Base-by-base conservation (phyloP, 2,113 vertebrate species). In the Scophthalmus maximus region DNA sequence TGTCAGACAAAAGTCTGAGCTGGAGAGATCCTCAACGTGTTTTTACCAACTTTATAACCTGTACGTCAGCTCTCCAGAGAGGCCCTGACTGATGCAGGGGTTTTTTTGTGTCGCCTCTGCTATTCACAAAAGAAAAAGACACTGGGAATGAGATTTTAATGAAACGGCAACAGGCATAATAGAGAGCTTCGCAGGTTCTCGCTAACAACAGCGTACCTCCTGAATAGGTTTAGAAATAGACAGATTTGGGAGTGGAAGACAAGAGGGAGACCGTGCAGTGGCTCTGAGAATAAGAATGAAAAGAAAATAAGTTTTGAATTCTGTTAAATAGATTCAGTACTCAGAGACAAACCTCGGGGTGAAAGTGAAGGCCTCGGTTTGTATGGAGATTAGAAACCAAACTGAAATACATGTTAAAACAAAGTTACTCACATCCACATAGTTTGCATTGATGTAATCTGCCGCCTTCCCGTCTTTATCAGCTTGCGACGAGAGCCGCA, bases 361-460 rank as follows among this genome's bases (percentile, higher is more conserved):
- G 38, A 52, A 42, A 32, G 56, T 27, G 38, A 73, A 78, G 58
- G 55, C 18, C 18, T 62, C 6, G 0, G 29, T 36, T 29, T 60
- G 36, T 34, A 5, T 3, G 34, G 2, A 42, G 60, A 2, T 52
- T 18, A 18, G 1, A 62, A 57, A 26, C 18, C 0, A 47, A 73
- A 62, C 0, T 3, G 18, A 69, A 1, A 40, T 26, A 14, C 11
- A 23, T n/a, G 47, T 34, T 6, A 4, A 27, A 69, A 17, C 27
- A 10, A 47, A 58, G 27, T 20, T 42, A 88, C 96, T 95, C 93
- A 99, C 98, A 68, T 99, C 96, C 4, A 99, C 95, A 0, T 94
- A 99, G 91, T 98, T 99, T 55, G 98, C 98, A 82, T 98, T 98
- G 82, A 99, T 98, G 82, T 98, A 98, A 89, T 99, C 97, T n/a